A percentile compares a stretch with the other conserved stretches of the same genome.
phyloP scores from a whole-genome alignment of 2,113 vertebrate species.

The Brachirus orientalis region DNA sequence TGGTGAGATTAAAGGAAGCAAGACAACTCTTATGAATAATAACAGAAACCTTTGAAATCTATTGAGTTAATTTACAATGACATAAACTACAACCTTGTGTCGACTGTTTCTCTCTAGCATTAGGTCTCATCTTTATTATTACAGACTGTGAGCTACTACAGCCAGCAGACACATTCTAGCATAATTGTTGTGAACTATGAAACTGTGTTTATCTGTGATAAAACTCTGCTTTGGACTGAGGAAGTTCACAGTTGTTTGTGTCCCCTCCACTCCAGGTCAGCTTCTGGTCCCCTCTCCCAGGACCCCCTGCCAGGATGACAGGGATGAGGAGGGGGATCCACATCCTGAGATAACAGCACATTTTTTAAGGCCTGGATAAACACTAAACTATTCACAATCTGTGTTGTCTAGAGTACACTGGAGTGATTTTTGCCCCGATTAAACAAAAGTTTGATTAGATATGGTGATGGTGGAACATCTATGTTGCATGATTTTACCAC shows the following conservation, averaged over 20 bases:
- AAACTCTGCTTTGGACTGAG: conserved; percentile 13
- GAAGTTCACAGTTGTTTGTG: conserved; percentile 47
- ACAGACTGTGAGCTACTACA: conserved; percentile 1
- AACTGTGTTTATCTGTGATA: conserved; percentile 31
- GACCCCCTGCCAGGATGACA: conserved; percentile 66
- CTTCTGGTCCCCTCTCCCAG: conserved; percentile 71
- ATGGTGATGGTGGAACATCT: conserved; percentile 34
- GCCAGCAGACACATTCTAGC: conserved; percentile 9
- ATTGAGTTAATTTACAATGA: neutral
- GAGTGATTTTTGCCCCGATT: conserved; percentile 53
- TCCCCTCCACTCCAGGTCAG: conserved; percentile 56
- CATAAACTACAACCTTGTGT: too few species aligned
- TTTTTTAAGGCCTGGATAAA: conserved; percentile 72
- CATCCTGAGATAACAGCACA: conserved; percentile 72
- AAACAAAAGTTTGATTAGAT: conserved; percentile 56
- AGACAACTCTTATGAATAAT: neutral
- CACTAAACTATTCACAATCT: conserved; percentile 40
- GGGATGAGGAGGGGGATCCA: conserved; percentile 43
- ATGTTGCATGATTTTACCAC: conserved; percentile 4
- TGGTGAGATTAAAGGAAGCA: neutral
- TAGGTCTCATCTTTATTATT: neutral
- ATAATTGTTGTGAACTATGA: conserved; percentile 36
- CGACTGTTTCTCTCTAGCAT: conserved; percentile 5
- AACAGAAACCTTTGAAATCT: neutral
- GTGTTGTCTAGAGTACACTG: conserved; percentile 35